Evolutionary conservation across 2,888 invertebrate species (phyloP).

Genomic region (Epinotia ramella): DNA sequence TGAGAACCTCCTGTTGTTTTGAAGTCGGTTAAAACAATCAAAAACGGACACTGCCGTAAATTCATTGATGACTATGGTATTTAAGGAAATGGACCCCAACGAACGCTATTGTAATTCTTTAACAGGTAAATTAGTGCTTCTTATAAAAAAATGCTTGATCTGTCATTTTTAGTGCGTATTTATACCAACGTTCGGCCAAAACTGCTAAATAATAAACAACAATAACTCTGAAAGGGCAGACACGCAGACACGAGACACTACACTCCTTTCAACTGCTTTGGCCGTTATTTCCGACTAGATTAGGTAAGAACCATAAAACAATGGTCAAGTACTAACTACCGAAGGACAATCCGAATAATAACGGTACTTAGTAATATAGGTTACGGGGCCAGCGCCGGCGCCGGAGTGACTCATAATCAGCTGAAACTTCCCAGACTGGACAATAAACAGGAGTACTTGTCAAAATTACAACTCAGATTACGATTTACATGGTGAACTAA

Average conservation of each 20-base stretch:
- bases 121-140: too few species aligned
- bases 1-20: too few species aligned
- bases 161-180: too few species aligned
- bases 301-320: conserved; percentile 29
- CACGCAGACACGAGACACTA: background rate
- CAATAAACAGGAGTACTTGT: background rate
- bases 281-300: conserved; percentile 16
- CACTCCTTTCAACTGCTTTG: background rate
- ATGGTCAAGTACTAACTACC: conserved; percentile 6
- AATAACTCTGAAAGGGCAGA: too few species aligned
- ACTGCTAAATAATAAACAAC: too few species aligned
- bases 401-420: background rate
- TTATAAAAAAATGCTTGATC: too few species aligned
- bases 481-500: background rate
- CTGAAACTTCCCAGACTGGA: background rate
- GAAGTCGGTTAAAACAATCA: too few species aligned
- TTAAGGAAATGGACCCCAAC: too few species aligned
- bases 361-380: conserved; percentile 23
- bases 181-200: too few species aligned
- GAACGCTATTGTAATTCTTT: too few species aligned
- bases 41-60: too few species aligned
- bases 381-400: conserved; percentile 21
- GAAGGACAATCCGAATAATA: conserved; percentile 30
- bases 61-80: too few species aligned
- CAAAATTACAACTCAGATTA: background rate